These are phyloP conservation scores for Craseonycteris thonglongyai DNA, from an alignment of 2,113 vertebrate species.

Conservation along the genomic window DNA sequence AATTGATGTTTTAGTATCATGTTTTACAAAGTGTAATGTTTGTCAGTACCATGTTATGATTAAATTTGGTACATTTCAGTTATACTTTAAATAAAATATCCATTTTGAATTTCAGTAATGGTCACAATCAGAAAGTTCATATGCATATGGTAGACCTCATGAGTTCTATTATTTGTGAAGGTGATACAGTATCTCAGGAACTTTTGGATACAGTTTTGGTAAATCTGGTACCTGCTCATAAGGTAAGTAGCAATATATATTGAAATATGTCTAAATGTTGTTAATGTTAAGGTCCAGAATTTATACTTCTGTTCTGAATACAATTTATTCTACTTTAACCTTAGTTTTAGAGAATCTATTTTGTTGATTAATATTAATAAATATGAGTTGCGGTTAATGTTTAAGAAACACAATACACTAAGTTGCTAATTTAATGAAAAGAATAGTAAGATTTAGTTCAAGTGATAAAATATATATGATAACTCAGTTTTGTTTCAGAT, in stretches of 20 bases:
- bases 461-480: background rate
- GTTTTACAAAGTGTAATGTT: background rate
- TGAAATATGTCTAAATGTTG: background rate
- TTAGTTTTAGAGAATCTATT: background rate
- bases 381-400: background rate
- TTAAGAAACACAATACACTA: background rate
- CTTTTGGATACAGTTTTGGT: slow-evolving; percentile 97
- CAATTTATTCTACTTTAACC: background rate
- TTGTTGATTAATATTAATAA: slow-evolving; percentile 6
- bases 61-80: background rate
- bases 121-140: slow-evolving; percentile 99
- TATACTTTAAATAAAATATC: slow-evolving; percentile 22
- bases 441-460: background rate
- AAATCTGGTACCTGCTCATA: slow-evolving; percentile 97
- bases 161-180: slow-evolving; percentile 99
- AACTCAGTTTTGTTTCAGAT: background rate
- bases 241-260: slow-evolving; percentile 81
- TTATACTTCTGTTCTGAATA: slow-evolving; percentile 8
- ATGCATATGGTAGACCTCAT: slow-evolving; percentile 99
- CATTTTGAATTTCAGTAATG: slow-evolving; percentile 87
- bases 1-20: background rate
- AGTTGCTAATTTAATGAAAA: background rate
- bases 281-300: background rate
- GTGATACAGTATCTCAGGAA: slow-evolving; percentile 97
- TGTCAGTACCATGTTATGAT: background rate